Evolutionary conservation across 2,888 invertebrate species (phyloP).

Genomic region (Hemaris fuciformis): DNA sequence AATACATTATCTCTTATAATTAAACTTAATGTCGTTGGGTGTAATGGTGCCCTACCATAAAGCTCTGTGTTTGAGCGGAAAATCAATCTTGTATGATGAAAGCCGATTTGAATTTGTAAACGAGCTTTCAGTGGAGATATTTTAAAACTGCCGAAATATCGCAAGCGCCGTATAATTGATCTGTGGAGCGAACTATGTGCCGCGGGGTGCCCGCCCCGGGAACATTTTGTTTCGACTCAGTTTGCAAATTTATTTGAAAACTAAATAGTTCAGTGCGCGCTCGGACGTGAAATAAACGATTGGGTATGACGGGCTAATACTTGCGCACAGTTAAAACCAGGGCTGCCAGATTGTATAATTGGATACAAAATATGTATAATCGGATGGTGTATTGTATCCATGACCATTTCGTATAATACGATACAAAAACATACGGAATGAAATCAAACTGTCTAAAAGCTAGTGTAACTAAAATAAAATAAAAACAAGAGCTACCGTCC

Average conservation of each 20-base stretch:
- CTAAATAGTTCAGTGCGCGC: neutral
- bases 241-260: neutral
- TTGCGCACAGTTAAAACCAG: too few species aligned
- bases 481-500: too few species aligned
- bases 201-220: too few species aligned
- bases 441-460: too few species aligned
- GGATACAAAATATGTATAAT: too few species aligned
- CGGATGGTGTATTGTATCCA: too few species aligned
- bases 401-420: too few species aligned
- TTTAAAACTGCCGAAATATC: neutral
- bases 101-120: slow-evolving; percentile 2
- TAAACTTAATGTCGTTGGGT: neutral
- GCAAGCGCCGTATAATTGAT: neutral
- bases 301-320: neutral
- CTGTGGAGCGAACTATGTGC: neutral
- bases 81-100: slow-evolving; percentile 1
- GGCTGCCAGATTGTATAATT: too few species aligned
- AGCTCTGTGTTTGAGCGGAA: neutral
- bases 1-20: neutral
- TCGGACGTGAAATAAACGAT: neutral
- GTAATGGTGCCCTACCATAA: neutral
- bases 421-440: too few species aligned
- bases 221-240: neutral
- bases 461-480: too few species aligned
- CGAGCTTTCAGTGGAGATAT: neutral